phyloP scores from a whole-genome alignment of 2,113 vertebrate species.

The Helogale parvula region DNA sequence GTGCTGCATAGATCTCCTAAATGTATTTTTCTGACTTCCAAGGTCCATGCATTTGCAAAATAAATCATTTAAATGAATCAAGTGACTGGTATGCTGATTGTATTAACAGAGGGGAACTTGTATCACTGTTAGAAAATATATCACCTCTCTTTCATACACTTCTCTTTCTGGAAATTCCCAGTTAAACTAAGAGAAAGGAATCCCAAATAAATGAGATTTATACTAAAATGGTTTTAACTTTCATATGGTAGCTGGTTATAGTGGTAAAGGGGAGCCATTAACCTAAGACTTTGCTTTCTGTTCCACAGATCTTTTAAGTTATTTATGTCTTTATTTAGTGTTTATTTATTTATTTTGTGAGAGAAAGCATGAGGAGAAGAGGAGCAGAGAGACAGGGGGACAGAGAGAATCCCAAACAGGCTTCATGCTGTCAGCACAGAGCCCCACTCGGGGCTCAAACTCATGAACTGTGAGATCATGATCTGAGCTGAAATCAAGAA shows the following conservation, averaged over 20 bases:
- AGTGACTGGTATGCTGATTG: not conserved
- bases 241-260: not conserved
- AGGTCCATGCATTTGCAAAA: not conserved
- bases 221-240: not conserved
- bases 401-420: no score
- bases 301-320: not conserved
- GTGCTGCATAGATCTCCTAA: not conserved
- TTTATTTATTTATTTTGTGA: no score
- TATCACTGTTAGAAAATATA: slow-evolving; percentile 9
- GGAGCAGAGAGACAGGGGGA: no score
- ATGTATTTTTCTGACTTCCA: slow-evolving; percentile 7
- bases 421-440: no score
- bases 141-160: not conserved
- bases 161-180: not conserved
- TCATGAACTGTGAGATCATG: no score
- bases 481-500: no score
- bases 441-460: no score
- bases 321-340: not conserved
- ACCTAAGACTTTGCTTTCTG: not conserved
- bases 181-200: slow-evolving; percentile 8
- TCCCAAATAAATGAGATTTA: not conserved
- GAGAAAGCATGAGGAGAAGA: no score
- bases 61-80: slow-evolving; percentile 34
- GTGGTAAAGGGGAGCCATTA: not conserved
- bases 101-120: not conserved